phyloP scores from a whole-genome alignment of 2,888 invertebrate genomes.

The Electrophaes corylata region DNA sequence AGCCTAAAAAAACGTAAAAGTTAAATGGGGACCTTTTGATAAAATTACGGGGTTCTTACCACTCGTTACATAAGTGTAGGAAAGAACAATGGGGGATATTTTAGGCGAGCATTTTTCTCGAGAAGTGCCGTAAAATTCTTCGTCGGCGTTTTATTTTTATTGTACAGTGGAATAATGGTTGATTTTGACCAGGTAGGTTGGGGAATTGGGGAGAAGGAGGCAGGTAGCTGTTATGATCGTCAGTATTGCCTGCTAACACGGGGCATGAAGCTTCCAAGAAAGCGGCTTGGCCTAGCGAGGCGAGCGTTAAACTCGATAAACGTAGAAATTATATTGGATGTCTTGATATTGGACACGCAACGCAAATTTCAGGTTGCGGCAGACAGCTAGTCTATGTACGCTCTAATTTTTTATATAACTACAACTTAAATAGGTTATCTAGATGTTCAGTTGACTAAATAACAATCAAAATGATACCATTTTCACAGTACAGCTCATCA shows the following conservation, averaged over 20 bases:
- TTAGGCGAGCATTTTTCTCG: conserved; percentile 42
- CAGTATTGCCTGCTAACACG: conserved; percentile 54
- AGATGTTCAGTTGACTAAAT: too few species aligned
- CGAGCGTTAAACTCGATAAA: conserved; percentile 44
- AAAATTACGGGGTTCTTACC: conserved; percentile 21
- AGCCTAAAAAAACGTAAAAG: conserved; percentile 25
- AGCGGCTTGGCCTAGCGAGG: conserved; percentile 29
- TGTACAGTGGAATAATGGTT: conserved; percentile 43
- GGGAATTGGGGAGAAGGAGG: conserved; percentile 46
- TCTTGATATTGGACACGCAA: conserved; percentile 46
- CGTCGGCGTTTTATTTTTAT: conserved; percentile 50
- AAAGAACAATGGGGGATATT: conserved; percentile 45
- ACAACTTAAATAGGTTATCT: too few species aligned
- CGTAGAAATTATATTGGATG: conserved; percentile 46
- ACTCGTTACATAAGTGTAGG: conserved; percentile 16
- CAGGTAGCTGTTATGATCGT: conserved; percentile 54
- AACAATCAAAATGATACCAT: too few species aligned
- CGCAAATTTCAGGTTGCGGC: conserved; percentile 28
- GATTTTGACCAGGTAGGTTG: conserved; percentile 46
- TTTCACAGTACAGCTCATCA: too few species aligned
- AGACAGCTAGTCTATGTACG: conserved; percentile 16
- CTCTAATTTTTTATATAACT: too few species aligned
- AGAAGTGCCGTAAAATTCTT: conserved; percentile 48
- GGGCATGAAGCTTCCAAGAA: conserved; percentile 57
- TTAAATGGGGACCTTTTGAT: conserved; percentile 26